Evolutionary conservation across 2,888 invertebrate genomes (phyloP).

Genomic region (Phragmatobia fuliginosa): DNA sequence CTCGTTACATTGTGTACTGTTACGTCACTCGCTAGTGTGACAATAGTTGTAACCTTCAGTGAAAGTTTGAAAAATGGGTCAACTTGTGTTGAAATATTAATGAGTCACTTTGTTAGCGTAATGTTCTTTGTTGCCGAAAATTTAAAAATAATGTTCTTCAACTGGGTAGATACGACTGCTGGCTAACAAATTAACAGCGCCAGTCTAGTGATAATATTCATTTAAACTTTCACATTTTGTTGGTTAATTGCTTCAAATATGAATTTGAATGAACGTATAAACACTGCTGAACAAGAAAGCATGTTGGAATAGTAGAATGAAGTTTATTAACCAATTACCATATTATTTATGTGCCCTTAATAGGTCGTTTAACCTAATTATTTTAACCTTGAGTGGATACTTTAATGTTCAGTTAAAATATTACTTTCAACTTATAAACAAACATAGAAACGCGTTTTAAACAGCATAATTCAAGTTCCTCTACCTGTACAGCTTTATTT

Average conservation of each 20-base stretch:
- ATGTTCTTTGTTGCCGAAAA: neutral
- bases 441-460: slow-evolving; percentile 17
- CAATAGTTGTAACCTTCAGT: slow-evolving; percentile 33
- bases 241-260: neutral
- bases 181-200: neutral
- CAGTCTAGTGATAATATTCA: neutral
- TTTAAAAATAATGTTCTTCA: neutral
- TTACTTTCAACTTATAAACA: neutral
- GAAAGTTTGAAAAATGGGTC: slow-evolving; percentile 38
- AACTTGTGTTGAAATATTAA: slow-evolving; percentile 17
- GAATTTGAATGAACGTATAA: neutral
- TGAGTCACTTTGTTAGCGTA: slow-evolving; percentile 22
- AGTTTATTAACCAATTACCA: neutral
- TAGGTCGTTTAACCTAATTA: neutral
- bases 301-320: neutral
- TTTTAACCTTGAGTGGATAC: neutral
- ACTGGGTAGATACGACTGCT: neutral
- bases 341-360: neutral
- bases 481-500: neutral
- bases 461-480: slow-evolving; percentile 8
- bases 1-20: slow-evolving; percentile 13
- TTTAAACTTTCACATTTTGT: neutral
- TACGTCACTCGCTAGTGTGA: slow-evolving; percentile 20
- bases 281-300: neutral
- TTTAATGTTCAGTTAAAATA: neutral